Conservation (phyloP, 1,140 invertebrate genomes). For the Periplaneta americana region DNA sequence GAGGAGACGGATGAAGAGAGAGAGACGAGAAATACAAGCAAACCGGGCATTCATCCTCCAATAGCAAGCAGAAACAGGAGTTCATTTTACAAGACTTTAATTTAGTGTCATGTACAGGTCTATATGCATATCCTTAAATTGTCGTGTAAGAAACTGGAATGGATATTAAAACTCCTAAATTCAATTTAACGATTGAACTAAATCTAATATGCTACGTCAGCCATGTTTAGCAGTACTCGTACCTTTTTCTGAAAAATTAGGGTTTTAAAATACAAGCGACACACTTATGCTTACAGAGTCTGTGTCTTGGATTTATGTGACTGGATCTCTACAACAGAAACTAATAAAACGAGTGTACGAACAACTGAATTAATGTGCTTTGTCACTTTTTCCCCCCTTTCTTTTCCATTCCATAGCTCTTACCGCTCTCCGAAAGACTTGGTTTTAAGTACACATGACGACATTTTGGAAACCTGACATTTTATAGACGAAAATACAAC, state of each 20-base stretch:
- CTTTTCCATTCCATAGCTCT: too few relatives aligned
- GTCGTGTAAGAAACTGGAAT: neutral
- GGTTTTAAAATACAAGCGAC: neutral
- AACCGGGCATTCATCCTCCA: neutral
- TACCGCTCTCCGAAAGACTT: too few relatives aligned
- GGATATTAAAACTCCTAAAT: neutral
- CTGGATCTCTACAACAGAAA: neutral
- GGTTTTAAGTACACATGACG: too few relatives aligned
- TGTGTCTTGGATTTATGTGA: neutral
- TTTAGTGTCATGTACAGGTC: neutral
- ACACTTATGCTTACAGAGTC: neutral
- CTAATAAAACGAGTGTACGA: neutral
- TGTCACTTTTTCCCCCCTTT: too few relatives aligned
- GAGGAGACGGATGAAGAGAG: neutral
- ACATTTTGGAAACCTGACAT: too few relatives aligned
- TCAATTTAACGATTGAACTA: neutral
- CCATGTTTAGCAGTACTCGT: neutral
- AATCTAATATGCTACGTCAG: neutral
- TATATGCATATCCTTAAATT: neutral
- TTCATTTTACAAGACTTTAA: neutral
- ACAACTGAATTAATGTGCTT: neutral
- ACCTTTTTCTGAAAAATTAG: neutral
- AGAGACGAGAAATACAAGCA: neutral
- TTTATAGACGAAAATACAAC: too few relatives aligned
- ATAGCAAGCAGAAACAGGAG: neutral